phyloP scores from a whole-genome alignment of 1,140 invertebrate species.

The Ceratina australensis region DNA sequence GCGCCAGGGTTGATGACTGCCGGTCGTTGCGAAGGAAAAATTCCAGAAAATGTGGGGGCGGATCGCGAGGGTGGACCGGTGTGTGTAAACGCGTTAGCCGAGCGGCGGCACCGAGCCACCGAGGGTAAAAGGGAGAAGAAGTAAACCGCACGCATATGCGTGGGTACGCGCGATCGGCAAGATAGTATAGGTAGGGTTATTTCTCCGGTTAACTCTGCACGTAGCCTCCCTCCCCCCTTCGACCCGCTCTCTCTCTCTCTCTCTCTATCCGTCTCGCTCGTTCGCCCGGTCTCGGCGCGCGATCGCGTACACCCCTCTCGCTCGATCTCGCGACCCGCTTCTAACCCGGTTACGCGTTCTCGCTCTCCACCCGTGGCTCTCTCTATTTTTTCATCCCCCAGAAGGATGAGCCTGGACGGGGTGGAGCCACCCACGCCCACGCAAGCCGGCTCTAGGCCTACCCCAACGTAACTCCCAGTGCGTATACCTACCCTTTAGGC shows the following conservation, averaged over 20 bases:
- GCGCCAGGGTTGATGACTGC: constrained; percentile 60
- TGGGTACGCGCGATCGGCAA: constrained; percentile 47
- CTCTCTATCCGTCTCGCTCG: background rate
- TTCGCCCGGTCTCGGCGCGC: background rate
- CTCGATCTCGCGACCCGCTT: constrained; percentile 31
- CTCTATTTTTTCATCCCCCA: constrained; percentile 66
- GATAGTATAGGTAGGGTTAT: constrained; percentile 52
- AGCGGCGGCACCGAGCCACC: background rate
- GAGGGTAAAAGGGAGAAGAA: constrained; percentile 47
- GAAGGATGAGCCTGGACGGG: constrained; percentile 73
- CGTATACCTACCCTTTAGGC: constrained; percentile 68
- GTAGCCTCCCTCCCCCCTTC: background rate
- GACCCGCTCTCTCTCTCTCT: no score
- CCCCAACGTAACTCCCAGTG: constrained; percentile 69
- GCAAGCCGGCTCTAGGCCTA: constrained; percentile 74
- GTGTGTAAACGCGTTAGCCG: constrained; percentile 40
- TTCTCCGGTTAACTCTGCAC: constrained; percentile 53
- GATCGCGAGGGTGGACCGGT: constrained; percentile 48
- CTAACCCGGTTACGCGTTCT: constrained; percentile 43
- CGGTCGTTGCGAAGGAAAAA: constrained; percentile 60
- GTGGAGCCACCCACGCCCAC: constrained; percentile 78
- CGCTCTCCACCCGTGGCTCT: constrained; percentile 38
- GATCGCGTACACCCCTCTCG: background rate
- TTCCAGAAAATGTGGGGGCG: constrained; percentile 53
- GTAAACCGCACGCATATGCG: constrained; percentile 49